Conservation (phyloP, 1,140 invertebrate genomes). For the Drosophila arawakana region DNA sequence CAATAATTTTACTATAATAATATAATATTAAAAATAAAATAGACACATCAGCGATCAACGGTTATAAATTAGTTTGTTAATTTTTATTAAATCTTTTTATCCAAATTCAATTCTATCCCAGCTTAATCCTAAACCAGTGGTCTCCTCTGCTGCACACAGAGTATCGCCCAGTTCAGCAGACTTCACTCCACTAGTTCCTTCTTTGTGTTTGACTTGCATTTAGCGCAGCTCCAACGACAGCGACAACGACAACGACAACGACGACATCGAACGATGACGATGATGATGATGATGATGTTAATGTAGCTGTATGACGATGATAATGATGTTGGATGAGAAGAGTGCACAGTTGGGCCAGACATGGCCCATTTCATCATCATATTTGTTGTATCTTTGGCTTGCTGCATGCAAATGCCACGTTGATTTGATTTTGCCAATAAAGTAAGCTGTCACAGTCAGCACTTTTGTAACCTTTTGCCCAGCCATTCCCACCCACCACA, state of each 20-base stretch:
- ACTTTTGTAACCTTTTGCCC: constrained; percentile 63
- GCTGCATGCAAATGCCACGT: constrained; percentile 79
- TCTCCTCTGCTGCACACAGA: neutral
- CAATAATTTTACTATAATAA: too few species aligned
- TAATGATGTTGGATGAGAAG: neutral
- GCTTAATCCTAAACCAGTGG: too few species aligned
- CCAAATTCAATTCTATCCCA: too few species aligned
- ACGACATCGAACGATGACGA: constrained; percentile 9
- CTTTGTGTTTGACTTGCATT: constrained; percentile 81
- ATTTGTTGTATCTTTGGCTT: constrained; percentile 70
- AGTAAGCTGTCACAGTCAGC: constrained; percentile 82
- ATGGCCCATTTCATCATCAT: constrained; percentile 21
- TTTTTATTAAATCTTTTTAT: too few species aligned
- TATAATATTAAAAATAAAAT: too few species aligned
- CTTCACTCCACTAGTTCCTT: constrained; percentile 5
- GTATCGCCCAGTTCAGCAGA: neutral
- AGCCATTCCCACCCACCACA: neutral
- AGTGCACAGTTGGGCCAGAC: constrained; percentile 3
- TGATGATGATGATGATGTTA: constrained; percentile 26
- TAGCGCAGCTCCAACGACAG: constrained; percentile 66
- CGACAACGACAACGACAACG: constrained; percentile 22
- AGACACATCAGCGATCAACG: too few species aligned
- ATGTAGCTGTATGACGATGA: neutral
- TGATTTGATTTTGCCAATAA: constrained; percentile 83
- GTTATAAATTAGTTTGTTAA: too few species aligned